These are phyloP conservation scores for Artemisiospiza belli DNA, from an alignment of 2,113 vertebrate genomes.

Conservation along the genomic window DNA sequence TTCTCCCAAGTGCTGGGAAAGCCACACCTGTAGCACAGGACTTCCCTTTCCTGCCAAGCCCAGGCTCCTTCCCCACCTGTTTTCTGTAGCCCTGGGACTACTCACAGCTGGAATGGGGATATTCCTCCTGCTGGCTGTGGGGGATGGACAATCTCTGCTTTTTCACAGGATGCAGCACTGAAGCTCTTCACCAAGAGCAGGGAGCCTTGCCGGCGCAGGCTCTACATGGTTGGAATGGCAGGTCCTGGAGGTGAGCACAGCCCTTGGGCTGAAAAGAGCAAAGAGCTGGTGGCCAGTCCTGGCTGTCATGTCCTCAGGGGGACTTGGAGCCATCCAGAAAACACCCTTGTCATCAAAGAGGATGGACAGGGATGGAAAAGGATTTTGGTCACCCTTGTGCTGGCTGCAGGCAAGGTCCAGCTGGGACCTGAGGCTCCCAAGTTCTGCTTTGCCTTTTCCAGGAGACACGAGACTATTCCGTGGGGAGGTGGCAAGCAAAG, in stretches of 20 bases:
- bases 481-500: rapidly evolving
- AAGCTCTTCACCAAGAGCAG: constrained; percentile 44
- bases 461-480: rapidly evolving
- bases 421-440: not conserved
- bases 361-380: not conserved
- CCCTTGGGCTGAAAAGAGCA: not conserved
- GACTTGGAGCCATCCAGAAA: not conserved
- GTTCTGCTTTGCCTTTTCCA: not conserved
- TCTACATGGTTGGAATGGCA: rapidly evolving
- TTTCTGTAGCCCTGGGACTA: not conserved
- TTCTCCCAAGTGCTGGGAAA: not conserved
- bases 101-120: not conserved
- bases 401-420: not conserved
- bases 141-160: not conserved
- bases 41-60: not conserved
- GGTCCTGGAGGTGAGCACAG: not conserved
- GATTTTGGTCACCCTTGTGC: not conserved
- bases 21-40: not conserved
- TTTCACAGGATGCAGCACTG: not conserved
- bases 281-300: not conserved
- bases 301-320: not conserved
- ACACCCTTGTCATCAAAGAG: not conserved
- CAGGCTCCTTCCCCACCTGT: not conserved
- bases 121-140: not conserved
- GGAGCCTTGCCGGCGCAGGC: rapidly evolving